These are phyloP conservation scores for Aromia moschata DNA, from an alignment of 2,888 invertebrate genomes.

Conservation along the genomic window DNA sequence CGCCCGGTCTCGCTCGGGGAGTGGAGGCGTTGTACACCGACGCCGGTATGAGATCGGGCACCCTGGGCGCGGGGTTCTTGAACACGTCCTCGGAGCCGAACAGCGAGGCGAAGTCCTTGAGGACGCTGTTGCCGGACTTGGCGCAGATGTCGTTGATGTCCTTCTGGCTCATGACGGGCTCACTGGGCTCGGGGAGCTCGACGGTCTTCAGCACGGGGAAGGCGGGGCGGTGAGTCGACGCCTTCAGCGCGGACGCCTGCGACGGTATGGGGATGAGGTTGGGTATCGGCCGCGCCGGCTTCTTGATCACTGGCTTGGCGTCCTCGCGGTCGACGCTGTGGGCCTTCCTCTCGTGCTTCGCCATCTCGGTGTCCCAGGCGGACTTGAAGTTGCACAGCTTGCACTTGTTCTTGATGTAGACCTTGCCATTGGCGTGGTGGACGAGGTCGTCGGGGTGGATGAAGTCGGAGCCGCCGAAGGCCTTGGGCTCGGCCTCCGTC, in stretches of 20 bases:
- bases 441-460: conserved; percentile 64
- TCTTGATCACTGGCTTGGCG: conserved; percentile 49
- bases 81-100: conserved; percentile 61
- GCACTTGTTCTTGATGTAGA: conserved; percentile 63
- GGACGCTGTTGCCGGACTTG: conserved; percentile 62
- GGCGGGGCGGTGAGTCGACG: conserved; percentile 26
- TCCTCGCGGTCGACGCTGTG: conserved; percentile 60
- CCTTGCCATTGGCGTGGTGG: conserved; percentile 62
- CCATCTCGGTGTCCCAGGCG: conserved; percentile 69
- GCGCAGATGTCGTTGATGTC: conserved; percentile 64
- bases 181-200: conserved; percentile 43
- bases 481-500: conserved; percentile 41
- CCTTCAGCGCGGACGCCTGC: conserved; percentile 60
- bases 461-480: conserved; percentile 63
- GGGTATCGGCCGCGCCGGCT: conserved; percentile 73
- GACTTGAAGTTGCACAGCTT: conserved; percentile 69
- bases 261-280: conserved; percentile 76
- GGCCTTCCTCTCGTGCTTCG: conserved; percentile 64
- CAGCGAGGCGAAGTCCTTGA: conserved; percentile 68
- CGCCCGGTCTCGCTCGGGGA: conserved; percentile 39
- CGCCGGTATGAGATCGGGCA: conserved; percentile 57
- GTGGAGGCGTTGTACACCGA: conserved; percentile 42
- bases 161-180: conserved; percentile 61
- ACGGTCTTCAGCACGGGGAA: conserved; percentile 41
- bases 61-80: conserved; percentile 47